Conservation (phyloP, 2,888 invertebrate species). For the Blera fallax region DNA sequence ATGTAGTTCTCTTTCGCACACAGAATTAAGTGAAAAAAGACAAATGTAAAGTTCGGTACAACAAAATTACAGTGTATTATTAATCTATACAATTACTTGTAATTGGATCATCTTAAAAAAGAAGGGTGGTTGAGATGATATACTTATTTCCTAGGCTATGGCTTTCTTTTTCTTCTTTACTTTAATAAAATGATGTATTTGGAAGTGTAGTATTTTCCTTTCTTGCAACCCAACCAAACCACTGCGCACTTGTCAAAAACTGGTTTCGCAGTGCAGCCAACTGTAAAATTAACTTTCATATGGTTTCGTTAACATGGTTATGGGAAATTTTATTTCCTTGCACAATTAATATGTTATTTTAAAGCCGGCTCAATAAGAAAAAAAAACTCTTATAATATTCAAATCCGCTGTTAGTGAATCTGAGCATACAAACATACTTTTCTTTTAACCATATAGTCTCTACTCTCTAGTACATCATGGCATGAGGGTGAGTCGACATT, state of each 20-base stretch:
- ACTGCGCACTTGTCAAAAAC: conserved; percentile 10
- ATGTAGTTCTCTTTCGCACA: conserved; percentile 19
- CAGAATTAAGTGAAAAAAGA: not conserved
- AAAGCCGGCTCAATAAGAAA: not conserved
- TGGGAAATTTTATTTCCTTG: not conserved
- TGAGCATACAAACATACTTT: no score
- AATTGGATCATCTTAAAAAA: not conserved
- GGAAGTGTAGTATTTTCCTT: not conserved
- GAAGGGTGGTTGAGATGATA: not conserved
- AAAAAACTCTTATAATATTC: no score
- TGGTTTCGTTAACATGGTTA: not conserved
- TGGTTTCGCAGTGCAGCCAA: not conserved
- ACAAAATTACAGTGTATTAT: not conserved
- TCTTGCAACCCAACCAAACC: not conserved
- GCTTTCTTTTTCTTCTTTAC: not conserved
- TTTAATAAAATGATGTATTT: not conserved
- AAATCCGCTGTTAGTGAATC: no score
- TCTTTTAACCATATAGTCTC: no score
- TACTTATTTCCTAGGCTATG: not conserved
- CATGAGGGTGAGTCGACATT: no score
- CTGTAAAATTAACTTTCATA: not conserved
- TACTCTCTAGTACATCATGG: no score
- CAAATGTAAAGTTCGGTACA: not conserved
- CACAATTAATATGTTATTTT: no score
- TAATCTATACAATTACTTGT: not conserved